Percentiles rank a stretch among this genome's conserved stretches.
Conservation (phyloP, 2,888 invertebrate species). For the Megamerina dolium region DNA sequence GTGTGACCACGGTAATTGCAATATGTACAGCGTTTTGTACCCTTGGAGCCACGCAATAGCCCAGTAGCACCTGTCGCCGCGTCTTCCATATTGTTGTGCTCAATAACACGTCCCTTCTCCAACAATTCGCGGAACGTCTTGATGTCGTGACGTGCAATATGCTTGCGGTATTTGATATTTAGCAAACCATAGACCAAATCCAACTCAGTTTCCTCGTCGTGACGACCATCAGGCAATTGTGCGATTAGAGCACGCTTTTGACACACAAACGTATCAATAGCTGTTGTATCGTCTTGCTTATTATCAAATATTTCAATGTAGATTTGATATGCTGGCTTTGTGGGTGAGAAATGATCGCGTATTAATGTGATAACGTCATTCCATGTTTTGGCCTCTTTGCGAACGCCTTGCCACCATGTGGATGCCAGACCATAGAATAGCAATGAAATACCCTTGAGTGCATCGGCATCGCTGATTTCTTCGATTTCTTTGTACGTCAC, state of each 20-base stretch:
- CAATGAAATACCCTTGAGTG: constrained; percentile 39
- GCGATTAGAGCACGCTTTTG: constrained; percentile 41
- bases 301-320: constrained; percentile 42
- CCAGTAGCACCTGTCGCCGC: constrained; percentile 16
- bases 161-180: constrained; percentile 40
- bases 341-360: constrained; percentile 43
- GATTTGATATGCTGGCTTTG: constrained; percentile 42
- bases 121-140: constrained; percentile 38
- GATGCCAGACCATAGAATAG: constrained; percentile 37
- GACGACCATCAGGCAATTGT: constrained; percentile 40
- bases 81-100: constrained; percentile 35
- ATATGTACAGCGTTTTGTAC: constrained; percentile 35
- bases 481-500: constrained; percentile 42
- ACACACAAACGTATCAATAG: constrained; percentile 41
- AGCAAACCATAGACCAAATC: constrained; percentile 42
- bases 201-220: constrained; percentile 39
- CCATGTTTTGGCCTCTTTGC: constrained; percentile 43
- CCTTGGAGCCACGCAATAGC: constrained; percentile 25
- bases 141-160: constrained; percentile 35
- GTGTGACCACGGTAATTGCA: constrained; percentile 43
- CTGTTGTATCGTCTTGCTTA: constrained; percentile 30
- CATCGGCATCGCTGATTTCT: constrained; percentile 38
- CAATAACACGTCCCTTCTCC: constrained; percentile 40
- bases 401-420: constrained; percentile 45
- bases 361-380: constrained; percentile 36